Base-by-base conservation (phyloP, 1,140 invertebrate species). In the Pygmarrhopalites habei region DNA sequence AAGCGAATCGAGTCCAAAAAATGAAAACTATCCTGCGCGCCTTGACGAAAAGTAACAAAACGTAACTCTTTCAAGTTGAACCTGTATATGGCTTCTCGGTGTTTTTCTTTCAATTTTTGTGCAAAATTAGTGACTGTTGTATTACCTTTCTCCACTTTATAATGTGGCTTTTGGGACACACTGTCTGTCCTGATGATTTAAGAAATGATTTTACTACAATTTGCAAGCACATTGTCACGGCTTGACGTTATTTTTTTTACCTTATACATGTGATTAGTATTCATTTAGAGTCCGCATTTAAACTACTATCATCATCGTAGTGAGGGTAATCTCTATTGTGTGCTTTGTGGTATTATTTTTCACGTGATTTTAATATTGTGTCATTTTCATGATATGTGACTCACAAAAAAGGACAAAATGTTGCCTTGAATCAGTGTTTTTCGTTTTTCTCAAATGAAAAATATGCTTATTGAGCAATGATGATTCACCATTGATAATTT, bases 301-400 rank as follows among this genome's bases (percentile, higher is more conserved):
- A 15, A 49, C 23, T 15, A 49, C 19, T 14, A 21, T 17, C 7
- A 39, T 17, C 17, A 17, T 17, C 7, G 7, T 39, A 39, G 35
- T 17, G 17, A 17, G 10, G 7, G 17, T 39, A 7, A 10, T 39
- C 7, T 39, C 7, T 39, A 39, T 39, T 39, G 7, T 10, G 7
- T 39, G 21, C 21, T 49, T 49, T 49, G 46, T 19, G 15, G 10
- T 21, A 7, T 21, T 10, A n/a, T 49, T 15, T 14, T 23, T 14
- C 46, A 49, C 15, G 10, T 49, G 15, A n/a, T 15, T 15, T 10
- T 15, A 7, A 49, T 49, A 12, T 49, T 23, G 21, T 12, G 10
- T 10, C 46, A 7, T 44, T 47, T 47, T 44, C 26, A 30, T 35
- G 26, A 47, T 46, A 30, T 60, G 32, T 60, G 44, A 39, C 26